Evolutionary conservation across 2,797 vertebrate genomes (phyloP).

Genomic region (Babyrousa celebensis): DNA sequence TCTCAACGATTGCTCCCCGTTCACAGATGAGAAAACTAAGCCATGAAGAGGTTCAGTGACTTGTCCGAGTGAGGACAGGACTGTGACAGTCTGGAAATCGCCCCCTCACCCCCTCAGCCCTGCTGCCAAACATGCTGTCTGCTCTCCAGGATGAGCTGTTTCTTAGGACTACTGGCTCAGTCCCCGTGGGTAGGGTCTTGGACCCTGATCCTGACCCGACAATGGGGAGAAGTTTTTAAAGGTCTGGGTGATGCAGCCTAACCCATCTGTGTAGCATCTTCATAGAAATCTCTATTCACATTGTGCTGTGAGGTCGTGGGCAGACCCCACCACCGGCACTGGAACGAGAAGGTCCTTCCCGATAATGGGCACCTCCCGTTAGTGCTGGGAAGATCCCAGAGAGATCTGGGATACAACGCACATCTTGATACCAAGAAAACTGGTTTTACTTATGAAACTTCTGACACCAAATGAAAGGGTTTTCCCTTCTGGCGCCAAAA

Average conservation of each 20-base stretch:
- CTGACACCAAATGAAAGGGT: not conserved
- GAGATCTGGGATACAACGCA: not conserved
- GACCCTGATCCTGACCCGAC: not conserved
- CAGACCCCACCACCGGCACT: not conserved
- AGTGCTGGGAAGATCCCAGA: not conserved
- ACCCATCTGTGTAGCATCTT: not conserved
- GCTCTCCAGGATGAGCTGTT: not conserved
- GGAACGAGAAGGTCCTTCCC: not conserved
- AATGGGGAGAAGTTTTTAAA: not conserved
- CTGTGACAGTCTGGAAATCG: not conserved
- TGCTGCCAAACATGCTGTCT: no score
- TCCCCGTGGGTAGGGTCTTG: not conserved
- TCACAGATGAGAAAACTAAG: not conserved
- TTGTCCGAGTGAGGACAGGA: not conserved
- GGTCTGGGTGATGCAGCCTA: not conserved
- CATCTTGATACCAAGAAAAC: not conserved
- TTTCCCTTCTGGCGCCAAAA: not conserved
- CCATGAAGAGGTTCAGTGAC: not conserved
- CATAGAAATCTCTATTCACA: not conserved
- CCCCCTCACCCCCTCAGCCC: not conserved
- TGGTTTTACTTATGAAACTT: not conserved
- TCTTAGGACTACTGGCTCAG: not conserved
- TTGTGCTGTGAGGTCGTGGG: no score
- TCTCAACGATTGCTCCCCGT: not conserved
- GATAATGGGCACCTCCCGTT: not conserved